phyloP scores from a whole-genome alignment of 2,888 invertebrate genomes.

The Antitype chi region DNA sequence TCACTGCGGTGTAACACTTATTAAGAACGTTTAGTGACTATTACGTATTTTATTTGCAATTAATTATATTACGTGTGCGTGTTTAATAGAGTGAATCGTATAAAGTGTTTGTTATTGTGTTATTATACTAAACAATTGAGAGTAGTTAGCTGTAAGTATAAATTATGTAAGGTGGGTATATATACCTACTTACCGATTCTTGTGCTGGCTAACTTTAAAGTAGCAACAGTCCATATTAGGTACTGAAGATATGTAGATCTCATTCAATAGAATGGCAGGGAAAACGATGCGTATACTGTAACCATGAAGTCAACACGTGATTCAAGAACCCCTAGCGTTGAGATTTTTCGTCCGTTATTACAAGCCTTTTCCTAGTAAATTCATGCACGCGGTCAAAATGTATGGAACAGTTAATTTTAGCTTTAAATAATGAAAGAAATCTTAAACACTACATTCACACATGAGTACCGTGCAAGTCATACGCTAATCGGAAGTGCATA shows the following conservation, averaged over 20 bases:
- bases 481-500: neutral
- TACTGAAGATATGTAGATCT: neutral
- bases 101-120: conserved; percentile 45
- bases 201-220: neutral
- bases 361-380: no score
- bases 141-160: neutral
- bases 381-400: no score
- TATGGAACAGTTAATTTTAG: no score
- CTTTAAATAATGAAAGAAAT: neutral
- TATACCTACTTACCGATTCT: neutral
- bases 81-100: conserved; percentile 37
- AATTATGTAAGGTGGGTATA: conserved; percentile 28
- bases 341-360: no score
- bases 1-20: conserved; percentile 50
- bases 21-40: conserved; percentile 43
- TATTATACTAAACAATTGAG: conserved; percentile 44
- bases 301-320: no score
- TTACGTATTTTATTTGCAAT: conserved; percentile 60
- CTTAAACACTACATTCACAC: neutral
- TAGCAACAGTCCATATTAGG: neutral
- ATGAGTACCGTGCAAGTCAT: neutral
- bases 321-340: no score
- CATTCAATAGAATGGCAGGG: no score
- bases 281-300: no score
- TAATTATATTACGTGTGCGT: conserved; percentile 61